These are phyloP conservation scores for Altica lythri DNA, from an alignment of 2,888 invertebrate species.

Conservation along the genomic window DNA sequence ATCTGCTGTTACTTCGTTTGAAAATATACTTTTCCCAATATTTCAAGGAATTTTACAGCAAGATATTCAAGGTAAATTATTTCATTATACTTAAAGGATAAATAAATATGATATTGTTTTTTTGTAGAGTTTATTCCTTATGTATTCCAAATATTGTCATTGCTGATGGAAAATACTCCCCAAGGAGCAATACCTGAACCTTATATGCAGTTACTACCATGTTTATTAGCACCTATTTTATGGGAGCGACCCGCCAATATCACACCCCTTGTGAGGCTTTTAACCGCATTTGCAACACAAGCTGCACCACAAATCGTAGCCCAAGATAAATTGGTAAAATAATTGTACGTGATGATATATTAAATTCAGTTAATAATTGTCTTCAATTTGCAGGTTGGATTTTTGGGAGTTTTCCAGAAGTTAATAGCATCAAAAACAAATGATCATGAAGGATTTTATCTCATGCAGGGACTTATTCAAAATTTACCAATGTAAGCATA, in stretches of 20 bases:
- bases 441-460: conserved; percentile 94
- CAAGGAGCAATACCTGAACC: conserved; percentile 71
- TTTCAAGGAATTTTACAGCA: conserved; percentile 94
- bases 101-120: not conserved
- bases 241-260: conserved; percentile 96
- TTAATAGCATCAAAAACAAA: conserved; percentile 92
- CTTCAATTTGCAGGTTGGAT: conserved; percentile 63
- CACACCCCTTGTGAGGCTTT: conserved; percentile 87
- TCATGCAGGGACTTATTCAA: conserved; percentile 84
- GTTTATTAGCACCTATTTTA: conserved; percentile 84
- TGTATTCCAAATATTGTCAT: conserved; percentile 94
- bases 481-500: conserved; percentile 80
- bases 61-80: conserved; percentile 80
- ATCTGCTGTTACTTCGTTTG: conserved; percentile 82
- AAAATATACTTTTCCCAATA: conserved; percentile 90
- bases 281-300: conserved; percentile 83
- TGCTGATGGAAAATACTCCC: conserved; percentile 76
- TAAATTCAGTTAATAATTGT: conserved; percentile 4
- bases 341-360: not conserved
- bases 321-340: conserved; percentile 71
- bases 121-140: conserved; percentile 93
- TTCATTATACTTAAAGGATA: not conserved
- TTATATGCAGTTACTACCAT: conserved; percentile 89
- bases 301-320: conserved; percentile 71
- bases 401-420: conserved; percentile 96